Conservation (phyloP, 2,888 invertebrate genomes). For the Melinopterus prodromus region DNA sequence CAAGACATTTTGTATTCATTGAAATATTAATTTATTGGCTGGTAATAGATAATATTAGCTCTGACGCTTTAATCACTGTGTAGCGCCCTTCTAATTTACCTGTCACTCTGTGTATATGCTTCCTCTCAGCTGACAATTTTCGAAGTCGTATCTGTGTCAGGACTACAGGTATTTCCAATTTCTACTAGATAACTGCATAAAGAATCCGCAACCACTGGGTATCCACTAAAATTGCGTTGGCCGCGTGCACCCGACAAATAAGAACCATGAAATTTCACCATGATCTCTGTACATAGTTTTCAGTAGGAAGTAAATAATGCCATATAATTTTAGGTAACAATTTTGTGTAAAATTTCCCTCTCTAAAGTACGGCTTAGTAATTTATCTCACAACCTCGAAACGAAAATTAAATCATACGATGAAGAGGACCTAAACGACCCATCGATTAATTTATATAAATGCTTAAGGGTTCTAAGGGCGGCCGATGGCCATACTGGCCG, state of each 20-base stretch:
- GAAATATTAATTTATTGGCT: not conserved
- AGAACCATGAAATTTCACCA: no score
- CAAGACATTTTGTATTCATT: not conserved
- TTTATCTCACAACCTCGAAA: not conserved
- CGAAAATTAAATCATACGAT: not conserved
- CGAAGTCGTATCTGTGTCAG: not conserved
- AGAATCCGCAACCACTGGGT: no score
- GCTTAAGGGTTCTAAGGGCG: conserved; percentile 6
- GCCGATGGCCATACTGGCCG: not conserved
- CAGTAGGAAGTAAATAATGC: no score
- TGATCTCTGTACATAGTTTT: no score
- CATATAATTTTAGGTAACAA: no score
- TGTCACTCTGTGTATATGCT: not conserved
- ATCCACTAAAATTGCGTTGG: no score
- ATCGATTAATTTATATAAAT: not conserved
- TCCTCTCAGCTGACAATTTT: not conserved
- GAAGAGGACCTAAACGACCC: not conserved
- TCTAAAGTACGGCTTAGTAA: not conserved
- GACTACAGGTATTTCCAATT: no score
- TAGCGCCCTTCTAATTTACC: not conserved
- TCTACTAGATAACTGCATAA: no score
- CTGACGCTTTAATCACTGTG: not conserved
- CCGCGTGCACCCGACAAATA: no score
- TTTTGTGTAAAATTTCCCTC: not conserved
- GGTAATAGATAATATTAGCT: not conserved